Percentiles rank a stretch among this genome's conserved stretches.
phyloP scores from a whole-genome alignment of 2,888 invertebrate species.

The Muschampia plurimacula region DNA sequence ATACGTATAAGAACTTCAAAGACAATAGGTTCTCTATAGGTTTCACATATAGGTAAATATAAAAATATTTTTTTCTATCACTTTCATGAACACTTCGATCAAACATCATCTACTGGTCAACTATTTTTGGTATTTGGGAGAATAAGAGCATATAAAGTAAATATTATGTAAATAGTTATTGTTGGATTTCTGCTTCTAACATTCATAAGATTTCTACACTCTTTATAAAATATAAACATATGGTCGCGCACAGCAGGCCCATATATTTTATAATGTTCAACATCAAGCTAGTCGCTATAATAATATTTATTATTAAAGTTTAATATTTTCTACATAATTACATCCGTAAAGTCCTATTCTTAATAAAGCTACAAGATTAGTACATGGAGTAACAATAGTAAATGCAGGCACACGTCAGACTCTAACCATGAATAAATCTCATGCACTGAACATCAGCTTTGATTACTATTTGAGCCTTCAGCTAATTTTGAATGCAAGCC shows the following conservation, averaged over 20 bases:
- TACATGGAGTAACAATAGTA: slow-evolving; percentile 66
- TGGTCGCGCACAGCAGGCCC: slow-evolving; percentile 27
- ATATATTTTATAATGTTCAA: slow-evolving; percentile 66
- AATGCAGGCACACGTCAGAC: slow-evolving; percentile 40
- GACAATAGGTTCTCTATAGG: slow-evolving; percentile 59
- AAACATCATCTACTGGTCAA: slow-evolving; percentile 72
- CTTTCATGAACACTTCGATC: slow-evolving; percentile 82
- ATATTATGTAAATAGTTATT: slow-evolving; percentile 47
- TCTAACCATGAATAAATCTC: not conserved
- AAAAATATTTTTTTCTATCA: slow-evolving; percentile 81
- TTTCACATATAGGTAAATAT: slow-evolving; percentile 71
- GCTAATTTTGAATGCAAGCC: too few relatives aligned
- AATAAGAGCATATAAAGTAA: slow-evolving; percentile 44
- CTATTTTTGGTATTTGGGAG: slow-evolving; percentile 64
- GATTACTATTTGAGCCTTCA: not conserved
- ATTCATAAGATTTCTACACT: slow-evolving; percentile 71
- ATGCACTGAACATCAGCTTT: not conserved
- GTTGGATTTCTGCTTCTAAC: slow-evolving; percentile 50
- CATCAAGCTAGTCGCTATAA: slow-evolving; percentile 70
- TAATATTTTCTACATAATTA: slow-evolving; percentile 37
- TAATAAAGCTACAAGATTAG: slow-evolving; percentile 53
- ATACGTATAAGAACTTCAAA: slow-evolving; percentile 33
- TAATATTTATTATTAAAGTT: slow-evolving; percentile 34
- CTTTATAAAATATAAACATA: slow-evolving; percentile 59
- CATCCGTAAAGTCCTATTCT: slow-evolving; percentile 22